phyloP scores from a whole-genome alignment of 2,888 invertebrate genomes.

The Dolichomitus sp. region DNA sequence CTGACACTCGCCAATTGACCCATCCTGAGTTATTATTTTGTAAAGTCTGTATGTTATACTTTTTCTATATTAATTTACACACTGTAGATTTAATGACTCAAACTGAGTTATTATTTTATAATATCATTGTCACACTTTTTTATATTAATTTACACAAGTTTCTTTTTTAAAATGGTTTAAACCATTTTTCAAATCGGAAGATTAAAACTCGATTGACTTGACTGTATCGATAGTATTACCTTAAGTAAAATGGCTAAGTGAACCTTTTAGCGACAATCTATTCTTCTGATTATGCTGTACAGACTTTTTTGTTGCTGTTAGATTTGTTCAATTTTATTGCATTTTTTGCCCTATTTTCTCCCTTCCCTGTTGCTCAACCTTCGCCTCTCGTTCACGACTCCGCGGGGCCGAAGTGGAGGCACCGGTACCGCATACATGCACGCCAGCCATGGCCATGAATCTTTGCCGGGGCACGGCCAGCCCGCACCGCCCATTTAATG shows the following conservation, averaged over 20 bases:
- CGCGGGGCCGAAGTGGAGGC: conserved; percentile 1
- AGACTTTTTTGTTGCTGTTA: not conserved
- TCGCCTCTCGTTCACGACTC: not conserved
- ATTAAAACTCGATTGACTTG: too few relatives aligned
- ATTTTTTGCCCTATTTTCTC: not conserved
- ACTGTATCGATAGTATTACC: too few relatives aligned
- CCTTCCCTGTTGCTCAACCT: not conserved
- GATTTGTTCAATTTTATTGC: not conserved
- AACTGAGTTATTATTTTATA: too few relatives aligned
- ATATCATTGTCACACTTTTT: too few relatives aligned
- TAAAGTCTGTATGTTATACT: too few relatives aligned
- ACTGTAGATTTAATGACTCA: too few relatives aligned
- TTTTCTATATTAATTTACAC: too few relatives aligned
- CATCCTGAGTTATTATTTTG: too few relatives aligned
- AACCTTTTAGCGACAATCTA: not conserved
- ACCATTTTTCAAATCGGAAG: too few relatives aligned
- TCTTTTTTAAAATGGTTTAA: too few relatives aligned
- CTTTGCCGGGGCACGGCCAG: conserved; percentile 80
- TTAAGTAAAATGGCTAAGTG: not conserved
- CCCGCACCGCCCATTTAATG: conserved; percentile 85
- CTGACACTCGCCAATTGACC: too few relatives aligned
- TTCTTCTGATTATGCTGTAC: not conserved
- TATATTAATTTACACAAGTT: too few relatives aligned
- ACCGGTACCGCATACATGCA: conserved; percentile 44
- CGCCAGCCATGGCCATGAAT: conserved; percentile 86